phyloP scores from a whole-genome alignment of 2,888 invertebrate species.

The Anoplius nigerrimus region DNA sequence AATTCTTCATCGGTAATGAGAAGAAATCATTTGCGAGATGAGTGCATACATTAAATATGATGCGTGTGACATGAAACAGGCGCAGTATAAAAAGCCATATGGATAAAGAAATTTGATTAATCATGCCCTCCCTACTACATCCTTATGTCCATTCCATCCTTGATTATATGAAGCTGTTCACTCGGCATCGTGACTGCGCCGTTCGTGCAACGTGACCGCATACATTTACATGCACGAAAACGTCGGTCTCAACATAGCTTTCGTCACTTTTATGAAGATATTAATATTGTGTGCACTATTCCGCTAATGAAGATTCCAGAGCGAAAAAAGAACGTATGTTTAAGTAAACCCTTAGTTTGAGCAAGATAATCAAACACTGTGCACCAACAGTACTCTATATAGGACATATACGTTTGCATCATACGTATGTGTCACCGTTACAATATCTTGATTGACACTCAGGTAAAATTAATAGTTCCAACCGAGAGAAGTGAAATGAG shows the following conservation, averaged over 20 bases:
- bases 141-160: neutral
- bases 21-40: neutral
- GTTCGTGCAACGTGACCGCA: neutral
- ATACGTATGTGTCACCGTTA: too few species aligned
- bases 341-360: neutral
- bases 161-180: neutral
- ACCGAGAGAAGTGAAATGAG: too few species aligned
- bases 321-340: neutral
- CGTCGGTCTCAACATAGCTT: neutral
- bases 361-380: neutral
- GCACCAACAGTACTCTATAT: too few species aligned
- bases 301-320: slow-evolving; percentile 2
- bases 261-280: neutral
- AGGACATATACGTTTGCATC: too few species aligned
- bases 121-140: neutral
- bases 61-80: neutral
- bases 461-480: too few species aligned
- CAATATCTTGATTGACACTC: too few species aligned
- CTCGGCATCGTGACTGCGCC: neutral
- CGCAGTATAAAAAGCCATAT: neutral
- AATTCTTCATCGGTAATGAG: neutral
- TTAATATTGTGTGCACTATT: neutral
- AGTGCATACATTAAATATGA: neutral
- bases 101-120: slow-evolving; percentile 7
- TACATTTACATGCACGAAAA: slow-evolving; percentile 7